These are phyloP conservation scores for Chrysomela aeneicollis DNA, from an alignment of 2,888 invertebrate genomes.

Conservation along the genomic window DNA sequence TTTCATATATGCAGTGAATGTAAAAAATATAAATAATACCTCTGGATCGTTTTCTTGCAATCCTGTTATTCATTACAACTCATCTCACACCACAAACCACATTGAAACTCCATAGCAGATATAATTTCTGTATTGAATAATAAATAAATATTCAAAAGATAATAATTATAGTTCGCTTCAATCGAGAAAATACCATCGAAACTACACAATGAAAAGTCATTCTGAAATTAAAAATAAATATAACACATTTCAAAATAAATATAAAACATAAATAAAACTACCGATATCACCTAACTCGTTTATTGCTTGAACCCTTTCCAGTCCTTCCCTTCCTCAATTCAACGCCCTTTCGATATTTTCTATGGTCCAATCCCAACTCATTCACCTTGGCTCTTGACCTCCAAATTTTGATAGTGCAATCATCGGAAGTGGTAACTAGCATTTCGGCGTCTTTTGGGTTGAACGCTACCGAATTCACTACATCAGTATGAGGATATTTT, in stretches of 20 bases:
- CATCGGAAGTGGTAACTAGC: constrained; percentile 85
- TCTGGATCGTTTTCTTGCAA: too few species aligned
- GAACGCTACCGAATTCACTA: constrained; percentile 87
- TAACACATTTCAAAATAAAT: constrained; percentile 14
- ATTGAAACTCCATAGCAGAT: too few species aligned
- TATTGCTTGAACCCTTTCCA: constrained; percentile 24
- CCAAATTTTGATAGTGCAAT: constrained; percentile 76
- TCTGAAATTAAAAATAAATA: too few species aligned
- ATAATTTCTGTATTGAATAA: not conserved
- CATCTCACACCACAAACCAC: too few species aligned
- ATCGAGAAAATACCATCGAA: not conserved
- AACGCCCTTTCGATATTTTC: constrained; percentile 59
- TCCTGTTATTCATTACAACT: too few species aligned
- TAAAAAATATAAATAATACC: too few species aligned
- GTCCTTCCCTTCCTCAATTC: constrained; percentile 57
- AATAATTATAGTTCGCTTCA: too few species aligned
- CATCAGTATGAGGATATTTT: constrained; percentile 78
- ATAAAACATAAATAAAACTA: constrained; percentile 23
- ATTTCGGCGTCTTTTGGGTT: constrained; percentile 82
- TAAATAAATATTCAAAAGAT: not conserved
- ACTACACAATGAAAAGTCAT: constrained; percentile 11
- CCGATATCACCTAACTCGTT: constrained; percentile 36
- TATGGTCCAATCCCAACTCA: constrained; percentile 60
- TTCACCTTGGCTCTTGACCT: constrained; percentile 63
- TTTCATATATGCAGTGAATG: too few species aligned